Percentiles rank a stretch among this genome's conserved stretches.
These are phyloP conservation scores for Hormiphora californensis DNA, from an alignment of 37 sponge, comb jelly and placozoan species.

Conservation along the genomic window DNA sequence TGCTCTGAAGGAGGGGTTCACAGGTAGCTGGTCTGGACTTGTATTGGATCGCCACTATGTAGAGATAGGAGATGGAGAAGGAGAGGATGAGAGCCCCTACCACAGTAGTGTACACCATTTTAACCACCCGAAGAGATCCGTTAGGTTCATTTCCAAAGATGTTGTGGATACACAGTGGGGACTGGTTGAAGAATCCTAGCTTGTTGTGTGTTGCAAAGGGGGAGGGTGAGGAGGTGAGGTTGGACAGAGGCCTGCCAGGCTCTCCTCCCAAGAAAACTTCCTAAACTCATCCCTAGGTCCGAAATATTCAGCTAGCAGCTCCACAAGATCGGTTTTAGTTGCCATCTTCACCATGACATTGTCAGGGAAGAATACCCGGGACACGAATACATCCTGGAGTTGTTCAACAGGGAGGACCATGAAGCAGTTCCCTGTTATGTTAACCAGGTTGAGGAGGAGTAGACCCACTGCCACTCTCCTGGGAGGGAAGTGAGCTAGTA, in stretches of 20 bases:
- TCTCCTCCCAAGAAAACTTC: background rate
- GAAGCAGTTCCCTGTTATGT: background rate
- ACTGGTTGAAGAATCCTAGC: conserved; percentile 48
- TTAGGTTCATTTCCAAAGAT: background rate
- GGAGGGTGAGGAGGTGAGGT: background rate
- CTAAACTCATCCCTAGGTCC: background rate
- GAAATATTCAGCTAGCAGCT: background rate
- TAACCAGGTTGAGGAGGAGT: background rate
- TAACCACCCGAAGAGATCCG: background rate
- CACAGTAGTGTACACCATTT: background rate
- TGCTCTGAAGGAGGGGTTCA: background rate
- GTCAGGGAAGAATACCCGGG: background rate
- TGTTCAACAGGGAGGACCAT: background rate
- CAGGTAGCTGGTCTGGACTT: background rate
- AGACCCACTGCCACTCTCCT: background rate
- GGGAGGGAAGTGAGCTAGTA: background rate
- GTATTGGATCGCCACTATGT: background rate
- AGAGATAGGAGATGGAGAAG: conserved; percentile 33
- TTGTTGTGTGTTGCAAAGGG: background rate
- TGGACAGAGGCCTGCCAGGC: conserved; percentile 36
- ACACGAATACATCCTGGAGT: background rate
- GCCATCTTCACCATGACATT: background rate
- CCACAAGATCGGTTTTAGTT: background rate
- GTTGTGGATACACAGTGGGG: conserved; percentile 46
- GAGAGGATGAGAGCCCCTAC: background rate